These are phyloP conservation scores for Lymantria monacha DNA, from an alignment of 2,888 invertebrate genomes.

Conservation along the genomic window DNA sequence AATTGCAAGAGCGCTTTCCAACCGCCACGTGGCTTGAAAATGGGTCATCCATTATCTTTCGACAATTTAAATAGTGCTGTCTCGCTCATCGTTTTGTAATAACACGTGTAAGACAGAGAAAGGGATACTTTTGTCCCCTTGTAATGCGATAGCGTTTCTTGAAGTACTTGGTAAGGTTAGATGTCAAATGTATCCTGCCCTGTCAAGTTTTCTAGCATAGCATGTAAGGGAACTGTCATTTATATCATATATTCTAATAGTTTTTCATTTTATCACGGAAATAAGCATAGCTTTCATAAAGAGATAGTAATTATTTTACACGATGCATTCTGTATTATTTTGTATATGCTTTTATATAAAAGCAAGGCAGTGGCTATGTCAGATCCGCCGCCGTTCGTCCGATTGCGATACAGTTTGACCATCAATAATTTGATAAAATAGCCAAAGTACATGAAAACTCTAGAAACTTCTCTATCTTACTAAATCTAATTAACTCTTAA, in stretches of 20 bases:
- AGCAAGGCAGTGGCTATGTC: too few species aligned
- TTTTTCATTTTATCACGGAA: slow-evolving; percentile 1
- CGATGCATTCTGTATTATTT: too few species aligned
- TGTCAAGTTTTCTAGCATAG: slow-evolving; percentile 16
- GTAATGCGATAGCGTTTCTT: slow-evolving; percentile 35
- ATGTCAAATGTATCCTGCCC: slow-evolving; percentile 30
- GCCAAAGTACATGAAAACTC: background rate
- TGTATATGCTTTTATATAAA: too few species aligned
- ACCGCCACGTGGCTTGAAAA: slow-evolving; percentile 67
- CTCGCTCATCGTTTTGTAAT: slow-evolving; percentile 36
- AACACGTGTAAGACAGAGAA: slow-evolving; percentile 31
- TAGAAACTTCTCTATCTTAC: background rate
- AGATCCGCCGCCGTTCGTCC: too few species aligned
- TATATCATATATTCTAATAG: slow-evolving; percentile 9
- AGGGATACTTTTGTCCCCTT: slow-evolving; percentile 29
- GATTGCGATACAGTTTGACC: background rate
- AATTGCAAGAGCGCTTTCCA: slow-evolving; percentile 46
- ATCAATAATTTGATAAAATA: background rate
- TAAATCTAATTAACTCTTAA: background rate
- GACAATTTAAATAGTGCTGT: slow-evolving; percentile 49
- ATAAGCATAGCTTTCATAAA: background rate
- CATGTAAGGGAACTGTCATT: slow-evolving; percentile 2
- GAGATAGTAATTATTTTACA: too few species aligned
- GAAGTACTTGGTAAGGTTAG: slow-evolving; percentile 26
- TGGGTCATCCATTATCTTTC: slow-evolving; percentile 70